Evolutionary conservation across 2,797 vertebrate genomes (phyloP), one percentile per base, ranked within the genome.

Genomic region (Pipistrellus kuhlii): DNA sequence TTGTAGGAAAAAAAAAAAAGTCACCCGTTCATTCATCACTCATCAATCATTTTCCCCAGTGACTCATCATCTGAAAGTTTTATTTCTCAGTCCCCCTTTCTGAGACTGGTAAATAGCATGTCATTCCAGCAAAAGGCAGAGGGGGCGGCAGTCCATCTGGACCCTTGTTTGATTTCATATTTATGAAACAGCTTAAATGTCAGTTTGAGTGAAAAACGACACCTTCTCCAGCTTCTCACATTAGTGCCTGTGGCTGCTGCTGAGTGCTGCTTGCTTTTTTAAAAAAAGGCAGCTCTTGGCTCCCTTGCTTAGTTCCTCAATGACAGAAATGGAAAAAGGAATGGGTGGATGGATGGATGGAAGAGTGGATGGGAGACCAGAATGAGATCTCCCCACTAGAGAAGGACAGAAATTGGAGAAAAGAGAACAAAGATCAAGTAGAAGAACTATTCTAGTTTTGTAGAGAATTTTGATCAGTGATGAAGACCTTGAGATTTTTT

Each of bases 131-230:
- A 97, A 97, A 98, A 98, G 97, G 95, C 98, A 23, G 97, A 98
- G 97, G 98, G 97, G 98, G 97, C 78, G 98, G 98, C 94, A 97
- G 98, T 96, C 98, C 98, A 98, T 98, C 98, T 98, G 98, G 98
- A 97, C 97, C 95, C 83, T 91, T 97, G 97, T 98, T 98, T 98
- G 98, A 98, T 98, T 98, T 98, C 97, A 97, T 98, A 98, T 98
- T 98, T 98, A 98, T 98, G 97, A 98, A 98, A 98, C 97, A 98
- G 97, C 98, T 98, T 98, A 98, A 98, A 98, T 98, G 98, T 98
- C 98, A 98, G 97, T 97, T 98, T 98, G 97, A 98, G 98, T 98
- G 98, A 98, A 98, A 98, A 98, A 98, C 1, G 96, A 97, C 97
- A 98, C 98, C 97, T 97, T 98, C 97, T 91, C 95, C 95, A 91